A percentile compares a stretch with the other conserved stretches of the same genome.
These are phyloP conservation scores for Meloidogyne floridensis DNA, from an alignment of 1,140 invertebrate genomes.

Conservation along the genomic window DNA sequence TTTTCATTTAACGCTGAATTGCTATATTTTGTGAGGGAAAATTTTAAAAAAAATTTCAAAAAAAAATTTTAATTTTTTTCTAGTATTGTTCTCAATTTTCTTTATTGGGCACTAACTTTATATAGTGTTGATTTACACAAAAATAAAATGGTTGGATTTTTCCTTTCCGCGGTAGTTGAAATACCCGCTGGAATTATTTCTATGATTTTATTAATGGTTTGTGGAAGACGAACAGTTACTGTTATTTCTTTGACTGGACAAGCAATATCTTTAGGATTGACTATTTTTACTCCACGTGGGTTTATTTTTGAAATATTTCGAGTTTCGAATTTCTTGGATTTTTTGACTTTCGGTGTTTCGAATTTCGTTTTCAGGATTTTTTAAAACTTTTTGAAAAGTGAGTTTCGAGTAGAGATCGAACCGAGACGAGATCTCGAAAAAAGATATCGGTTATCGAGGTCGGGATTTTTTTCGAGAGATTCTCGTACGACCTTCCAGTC, in stretches of 20 bases:
- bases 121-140: constrained; percentile 47
- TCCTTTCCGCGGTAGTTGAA: constrained; percentile 50
- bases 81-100: constrained; percentile 43
- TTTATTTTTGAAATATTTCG: neutral
- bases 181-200: constrained; percentile 43
- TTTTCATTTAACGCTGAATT: constrained; percentile 51
- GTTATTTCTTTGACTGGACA: constrained; percentile 44
- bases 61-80: constrained; percentile 1
- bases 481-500: no score
- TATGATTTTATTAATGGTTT: constrained; percentile 39
- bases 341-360: no score
- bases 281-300: constrained; percentile 48
- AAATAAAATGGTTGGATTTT: constrained; percentile 49
- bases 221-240: constrained; percentile 43
- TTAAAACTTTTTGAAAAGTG: no score
- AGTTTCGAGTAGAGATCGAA: no score
- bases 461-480: no score
- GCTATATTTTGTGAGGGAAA: constrained; percentile 46
- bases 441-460: no score
- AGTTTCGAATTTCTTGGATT: no score
- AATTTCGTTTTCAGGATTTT: no score
- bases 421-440: no score
- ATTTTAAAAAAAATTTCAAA: neutral
- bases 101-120: constrained; percentile 48
- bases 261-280: constrained; percentile 41